Base-by-base conservation (phyloP, 2,888 invertebrate genomes). In the Anorthoa munda region DNA sequence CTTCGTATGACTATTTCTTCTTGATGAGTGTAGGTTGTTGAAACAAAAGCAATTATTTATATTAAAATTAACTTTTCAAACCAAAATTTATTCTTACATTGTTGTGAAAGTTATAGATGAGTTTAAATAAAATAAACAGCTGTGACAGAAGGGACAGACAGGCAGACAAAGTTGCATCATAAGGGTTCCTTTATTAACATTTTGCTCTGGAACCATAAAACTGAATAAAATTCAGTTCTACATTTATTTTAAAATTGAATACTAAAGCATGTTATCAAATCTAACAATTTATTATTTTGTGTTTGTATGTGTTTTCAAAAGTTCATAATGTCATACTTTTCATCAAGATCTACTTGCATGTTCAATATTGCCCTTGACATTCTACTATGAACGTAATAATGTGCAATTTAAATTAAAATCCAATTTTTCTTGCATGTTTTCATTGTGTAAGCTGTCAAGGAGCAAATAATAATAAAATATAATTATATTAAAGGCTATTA, bases 251-350 rank as follows among this genome's bases (percentile, higher is more conserved):
- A 56, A 15, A 50, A 75, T n/a, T 39, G 4, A 66, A 13, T 17
- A 76, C 48, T 18, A 45, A 31, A 21, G 74, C 69, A 59, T 77
- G 46, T 18, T 13, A 55, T 13, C 23, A n/a, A 45, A 23, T 60
- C 7, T 70, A 53, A 55, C 45, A 51, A 69, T 39, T 39, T 9
- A 50, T 63, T 39, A 60, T 79, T 59, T 31, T 26, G 13, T 39
- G 0, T 71, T 48, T 60, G 5, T 23, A 2, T 59, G 26, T 74
- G 4, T 21, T 23, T 15, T 2, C 3, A 15, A 13, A 13, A 12
- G 39, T 55, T 67, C 46, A 39, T 72, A 58, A 11, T 17, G 15
- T 39, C 21, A 58, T 39, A 45, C 15, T 26, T 45, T 46, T 53
- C 15, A 51, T 53, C 12, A 39, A n/a, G 9, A 21, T 58, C 21